These are phyloP conservation scores for Himalopsyche kuldschensis DNA, from an alignment of 2,888 invertebrate species.

Conservation along the genomic window DNA sequence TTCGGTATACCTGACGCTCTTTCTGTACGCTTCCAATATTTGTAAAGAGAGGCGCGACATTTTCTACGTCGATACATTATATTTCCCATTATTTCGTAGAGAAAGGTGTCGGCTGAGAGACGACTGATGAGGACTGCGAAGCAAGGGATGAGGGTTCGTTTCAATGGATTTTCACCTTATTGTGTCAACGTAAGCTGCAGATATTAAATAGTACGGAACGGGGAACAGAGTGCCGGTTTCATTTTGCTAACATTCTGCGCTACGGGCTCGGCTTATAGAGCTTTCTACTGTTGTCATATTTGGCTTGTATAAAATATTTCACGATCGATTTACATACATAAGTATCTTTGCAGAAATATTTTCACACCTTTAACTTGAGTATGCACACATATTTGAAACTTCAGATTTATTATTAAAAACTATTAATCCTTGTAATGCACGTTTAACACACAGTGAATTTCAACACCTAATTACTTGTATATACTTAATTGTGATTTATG, in stretches of 20 bases:
- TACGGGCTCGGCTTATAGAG: background rate
- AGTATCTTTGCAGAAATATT: too few species aligned
- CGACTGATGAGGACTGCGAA: background rate
- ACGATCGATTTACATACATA: too few species aligned
- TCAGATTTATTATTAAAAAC: too few species aligned
- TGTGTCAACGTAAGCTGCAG: constrained; percentile 26
- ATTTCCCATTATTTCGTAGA: constrained; percentile 23
- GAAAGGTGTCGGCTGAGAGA: constrained; percentile 21
- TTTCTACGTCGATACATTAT: constrained; percentile 32
- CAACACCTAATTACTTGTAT: too few species aligned
- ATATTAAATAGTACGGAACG: constrained; percentile 24
- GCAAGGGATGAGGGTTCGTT: background rate
- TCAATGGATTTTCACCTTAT: constrained; percentile 16
- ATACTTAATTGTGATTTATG: too few species aligned
- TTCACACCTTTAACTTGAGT: too few species aligned
- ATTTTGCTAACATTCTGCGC: background rate
- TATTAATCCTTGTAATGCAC: too few species aligned
- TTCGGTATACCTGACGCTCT: background rate
- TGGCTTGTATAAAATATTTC: background rate
- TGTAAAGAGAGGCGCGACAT: constrained; percentile 15
- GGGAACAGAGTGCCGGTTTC: background rate
- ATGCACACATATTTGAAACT: too few species aligned
- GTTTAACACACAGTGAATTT: too few species aligned
- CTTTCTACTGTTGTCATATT: background rate
- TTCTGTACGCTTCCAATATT: constrained; percentile 17